phyloP scores from a whole-genome alignment of 2,113 vertebrate species.

The Hyla sarda region DNA sequence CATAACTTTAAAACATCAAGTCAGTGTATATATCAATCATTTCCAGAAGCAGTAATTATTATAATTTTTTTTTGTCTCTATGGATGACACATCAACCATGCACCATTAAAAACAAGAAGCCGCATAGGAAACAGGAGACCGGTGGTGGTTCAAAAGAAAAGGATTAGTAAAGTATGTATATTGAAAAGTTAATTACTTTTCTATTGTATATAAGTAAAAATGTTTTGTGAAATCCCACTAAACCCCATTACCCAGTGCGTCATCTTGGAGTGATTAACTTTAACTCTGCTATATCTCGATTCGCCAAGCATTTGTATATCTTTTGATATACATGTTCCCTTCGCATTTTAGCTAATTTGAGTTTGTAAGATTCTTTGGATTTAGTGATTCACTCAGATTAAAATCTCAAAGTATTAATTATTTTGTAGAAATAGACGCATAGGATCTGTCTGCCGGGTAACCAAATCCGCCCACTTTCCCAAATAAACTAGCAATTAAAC shows the following conservation, averaged over 20 bases:
- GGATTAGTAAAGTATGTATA: neutral
- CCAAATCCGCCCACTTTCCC: neutral
- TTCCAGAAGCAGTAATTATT: neutral
- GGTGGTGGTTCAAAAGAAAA: neutral
- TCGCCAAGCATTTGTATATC: neutral
- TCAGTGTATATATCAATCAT: neutral
- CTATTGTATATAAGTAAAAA: too few species aligned
- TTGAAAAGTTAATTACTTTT: too few species aligned
- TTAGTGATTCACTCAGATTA: conserved; percentile 30
- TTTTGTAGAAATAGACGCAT: conserved; percentile 21
- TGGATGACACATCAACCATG: neutral
- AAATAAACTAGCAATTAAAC: conserved; percentile 41
- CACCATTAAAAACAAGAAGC: neutral
- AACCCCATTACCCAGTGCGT: neutral
- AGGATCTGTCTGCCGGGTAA: conserved; percentile 22
- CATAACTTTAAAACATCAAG: neutral
- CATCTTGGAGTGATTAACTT: neutral
- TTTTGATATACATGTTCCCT: neutral
- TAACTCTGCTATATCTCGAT: neutral
- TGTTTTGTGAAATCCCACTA: neutral
- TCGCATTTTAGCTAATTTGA: conserved; percentile 30
- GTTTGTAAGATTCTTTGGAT: conserved; percentile 20
- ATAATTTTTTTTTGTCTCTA: neutral
- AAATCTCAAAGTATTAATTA: conserved; percentile 27
- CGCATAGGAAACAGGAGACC: neutral